A percentile compares a stretch with the other conserved stretches of the same genome.
Conservation (phyloP, 1,140 invertebrate species). For the Bombus fervidus region DNA sequence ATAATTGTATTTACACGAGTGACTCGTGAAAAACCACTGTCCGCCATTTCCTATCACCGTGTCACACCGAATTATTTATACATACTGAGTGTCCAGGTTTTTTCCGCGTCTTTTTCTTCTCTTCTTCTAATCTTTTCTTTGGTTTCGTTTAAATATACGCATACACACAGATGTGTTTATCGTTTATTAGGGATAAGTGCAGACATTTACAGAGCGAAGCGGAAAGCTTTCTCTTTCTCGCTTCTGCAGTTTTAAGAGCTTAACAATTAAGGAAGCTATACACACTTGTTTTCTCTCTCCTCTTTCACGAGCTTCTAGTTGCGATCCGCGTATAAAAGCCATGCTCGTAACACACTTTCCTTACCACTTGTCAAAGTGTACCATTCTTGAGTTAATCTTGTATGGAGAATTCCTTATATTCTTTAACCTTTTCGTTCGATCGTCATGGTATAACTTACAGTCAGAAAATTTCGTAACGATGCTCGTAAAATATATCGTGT, state of each 20-base stretch:
- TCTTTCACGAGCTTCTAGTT: not conserved
- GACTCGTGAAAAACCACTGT: constrained; percentile 1
- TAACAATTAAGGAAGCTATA: constrained; percentile 21
- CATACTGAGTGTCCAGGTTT: constrained; percentile 36
- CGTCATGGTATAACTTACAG: not conserved
- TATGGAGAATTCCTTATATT: not conserved
- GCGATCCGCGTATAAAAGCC: not conserved
- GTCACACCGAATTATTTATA: constrained; percentile 47
- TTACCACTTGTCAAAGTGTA: not conserved
- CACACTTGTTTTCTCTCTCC: not conserved
- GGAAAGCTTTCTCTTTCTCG: not conserved
- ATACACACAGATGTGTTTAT: constrained; percentile 29
- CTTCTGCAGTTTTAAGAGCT: not conserved
- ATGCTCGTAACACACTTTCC: not conserved
- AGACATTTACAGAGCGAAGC: constrained; percentile 49
- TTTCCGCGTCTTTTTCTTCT: constrained; percentile 17
- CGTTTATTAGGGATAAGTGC: constrained; percentile 47
- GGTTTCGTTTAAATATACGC: constrained; percentile 25
- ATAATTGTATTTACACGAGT: constrained; percentile 51
- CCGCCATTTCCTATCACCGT: constrained; percentile 25
- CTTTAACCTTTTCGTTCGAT: not conserved
- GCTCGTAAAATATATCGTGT: no score
- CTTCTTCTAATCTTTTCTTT: not conserved
- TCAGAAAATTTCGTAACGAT: not conserved
- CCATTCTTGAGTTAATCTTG: not conserved